Percentiles rank a stretch among this genome's conserved stretches.
phyloP scores from a whole-genome alignment of 1,140 invertebrate genomes.

The Platyscapa corneri region DNA sequence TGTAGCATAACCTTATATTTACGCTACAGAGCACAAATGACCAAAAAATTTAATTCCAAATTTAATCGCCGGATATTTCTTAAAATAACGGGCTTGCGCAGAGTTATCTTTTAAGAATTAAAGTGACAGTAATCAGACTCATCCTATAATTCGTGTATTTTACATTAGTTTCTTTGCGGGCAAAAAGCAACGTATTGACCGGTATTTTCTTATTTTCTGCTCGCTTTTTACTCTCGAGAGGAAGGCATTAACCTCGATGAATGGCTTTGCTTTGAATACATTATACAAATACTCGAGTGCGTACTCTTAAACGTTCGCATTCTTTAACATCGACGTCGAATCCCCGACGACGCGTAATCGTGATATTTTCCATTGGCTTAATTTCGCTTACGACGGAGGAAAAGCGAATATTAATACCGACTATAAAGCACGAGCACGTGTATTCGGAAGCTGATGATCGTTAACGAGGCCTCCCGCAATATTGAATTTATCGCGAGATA shows the following conservation, averaged over 20 bases:
- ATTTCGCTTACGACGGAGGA: not conserved
- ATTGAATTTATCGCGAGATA: too few relatives aligned
- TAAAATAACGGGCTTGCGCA: too few relatives aligned
- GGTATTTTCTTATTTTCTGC: not conserved
- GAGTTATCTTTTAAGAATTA: too few relatives aligned
- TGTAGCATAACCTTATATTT: too few relatives aligned
- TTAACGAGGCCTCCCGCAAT: too few relatives aligned
- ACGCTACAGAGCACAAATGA: too few relatives aligned
- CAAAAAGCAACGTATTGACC: not conserved
- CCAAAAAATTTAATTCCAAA: too few relatives aligned
- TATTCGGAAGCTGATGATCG: not conserved
- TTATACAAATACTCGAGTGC: not conserved
- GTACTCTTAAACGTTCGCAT: not conserved
- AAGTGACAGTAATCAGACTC: not conserved
- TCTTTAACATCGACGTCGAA: not conserved
- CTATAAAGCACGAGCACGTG: not conserved
- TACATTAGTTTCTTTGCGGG: not conserved
- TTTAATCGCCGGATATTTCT: too few relatives aligned
- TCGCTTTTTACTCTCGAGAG: not conserved
- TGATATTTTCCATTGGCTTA: not conserved
- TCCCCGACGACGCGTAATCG: not conserved
- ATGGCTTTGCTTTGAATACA: slow-evolving; percentile 26
- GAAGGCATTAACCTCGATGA: slow-evolving; percentile 14
- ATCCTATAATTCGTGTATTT: not conserved
- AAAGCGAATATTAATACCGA: not conserved